A percentile compares a stretch with the other conserved stretches of the same genome.
phyloP scores from a whole-genome alignment of 2,113 vertebrate species.

The Pagrus major region DNA sequence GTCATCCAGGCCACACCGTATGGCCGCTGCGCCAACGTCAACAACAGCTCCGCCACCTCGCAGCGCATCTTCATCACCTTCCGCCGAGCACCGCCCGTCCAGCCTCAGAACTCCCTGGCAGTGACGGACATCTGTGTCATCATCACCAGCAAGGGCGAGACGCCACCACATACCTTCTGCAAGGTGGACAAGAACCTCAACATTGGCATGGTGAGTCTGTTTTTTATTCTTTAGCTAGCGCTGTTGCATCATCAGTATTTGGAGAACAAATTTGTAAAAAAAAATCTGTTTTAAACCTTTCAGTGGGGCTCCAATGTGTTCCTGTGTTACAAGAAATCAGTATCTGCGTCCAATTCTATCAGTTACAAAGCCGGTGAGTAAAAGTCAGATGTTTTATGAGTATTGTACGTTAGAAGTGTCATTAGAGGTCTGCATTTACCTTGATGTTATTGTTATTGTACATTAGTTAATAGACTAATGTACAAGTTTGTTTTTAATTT shows the following conservation, averaged over 20 bases:
- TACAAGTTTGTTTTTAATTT: not conserved
- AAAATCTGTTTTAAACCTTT: not conserved
- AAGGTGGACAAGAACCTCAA: constrained; percentile 99
- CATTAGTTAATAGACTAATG: not conserved
- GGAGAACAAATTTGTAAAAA: not conserved
- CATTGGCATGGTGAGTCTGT: constrained; percentile 91
- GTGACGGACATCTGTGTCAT: constrained; percentile 98
- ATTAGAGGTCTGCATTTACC: not conserved
- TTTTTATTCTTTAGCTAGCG: not conserved
- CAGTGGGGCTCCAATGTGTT: constrained; percentile 99
- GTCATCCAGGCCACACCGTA: constrained; percentile 96
- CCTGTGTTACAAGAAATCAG: constrained; percentile 98
- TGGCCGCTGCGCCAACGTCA: constrained; percentile 97
- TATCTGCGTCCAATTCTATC: constrained; percentile 95
- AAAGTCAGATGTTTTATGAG: not conserved
- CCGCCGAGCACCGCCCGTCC: constrained; percentile 87
- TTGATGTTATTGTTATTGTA: not conserved
- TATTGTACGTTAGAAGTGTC: not conserved
- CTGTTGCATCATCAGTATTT: rapidly evolving
- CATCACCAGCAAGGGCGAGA: constrained; percentile 96
- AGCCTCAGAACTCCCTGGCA: constrained; percentile 94
- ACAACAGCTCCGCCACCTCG: constrained; percentile 95
- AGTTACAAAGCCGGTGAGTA: constrained; percentile 97
- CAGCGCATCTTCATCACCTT: constrained; percentile 97
- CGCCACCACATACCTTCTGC: constrained; percentile 96